Evolutionary conservation across 2,888 invertebrate species (phyloP).

Genomic region (Brachyopa scutellaris): DNA sequence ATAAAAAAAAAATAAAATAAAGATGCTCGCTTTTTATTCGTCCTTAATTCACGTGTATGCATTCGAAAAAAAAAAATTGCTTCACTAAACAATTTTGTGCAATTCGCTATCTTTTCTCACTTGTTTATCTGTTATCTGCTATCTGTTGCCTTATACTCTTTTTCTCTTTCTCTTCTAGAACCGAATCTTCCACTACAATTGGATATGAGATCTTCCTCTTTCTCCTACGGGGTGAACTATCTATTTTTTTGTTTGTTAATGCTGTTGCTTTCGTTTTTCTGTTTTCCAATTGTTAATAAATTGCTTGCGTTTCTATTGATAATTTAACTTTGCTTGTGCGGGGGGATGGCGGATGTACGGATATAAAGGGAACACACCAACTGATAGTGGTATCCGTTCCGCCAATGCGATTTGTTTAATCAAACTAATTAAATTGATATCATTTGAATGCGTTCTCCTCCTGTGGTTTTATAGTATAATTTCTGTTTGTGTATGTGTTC

Average conservation of each 20-base stretch:
- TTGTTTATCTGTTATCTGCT: conserved; percentile 38
- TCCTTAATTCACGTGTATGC: conserved; percentile 29
- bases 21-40: conserved; percentile 16
- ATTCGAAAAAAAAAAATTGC: conserved; percentile 26
- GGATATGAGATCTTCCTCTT: conserved; percentile 80
- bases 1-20: conserved; percentile 8
- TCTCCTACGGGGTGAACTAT: conserved; percentile 80
- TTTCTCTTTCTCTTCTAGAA: conserved; percentile 70
- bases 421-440: conserved; percentile 59
- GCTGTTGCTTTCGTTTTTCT: conserved; percentile 10
- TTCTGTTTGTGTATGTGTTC: conserved; percentile 3
- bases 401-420: conserved; percentile 33
- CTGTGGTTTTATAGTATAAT: conserved; percentile 20
- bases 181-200: conserved; percentile 72
- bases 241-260: conserved; percentile 32
- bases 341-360: conserved; percentile 17
- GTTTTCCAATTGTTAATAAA: conserved; percentile 38
- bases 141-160: conserved; percentile 33
- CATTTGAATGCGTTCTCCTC: conserved; percentile 2
- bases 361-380: conserved; percentile 6
- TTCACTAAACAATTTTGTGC: conserved; percentile 28
- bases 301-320: conserved; percentile 44
- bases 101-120: conserved; percentile 13
- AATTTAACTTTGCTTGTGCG: conserved; percentile 37
- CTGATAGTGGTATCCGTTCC: conserved; percentile 25